These are phyloP conservation scores for Otolemur crassicaudatus DNA, from an alignment of 2,797 vertebrate species.

Conservation along the genomic window DNA sequence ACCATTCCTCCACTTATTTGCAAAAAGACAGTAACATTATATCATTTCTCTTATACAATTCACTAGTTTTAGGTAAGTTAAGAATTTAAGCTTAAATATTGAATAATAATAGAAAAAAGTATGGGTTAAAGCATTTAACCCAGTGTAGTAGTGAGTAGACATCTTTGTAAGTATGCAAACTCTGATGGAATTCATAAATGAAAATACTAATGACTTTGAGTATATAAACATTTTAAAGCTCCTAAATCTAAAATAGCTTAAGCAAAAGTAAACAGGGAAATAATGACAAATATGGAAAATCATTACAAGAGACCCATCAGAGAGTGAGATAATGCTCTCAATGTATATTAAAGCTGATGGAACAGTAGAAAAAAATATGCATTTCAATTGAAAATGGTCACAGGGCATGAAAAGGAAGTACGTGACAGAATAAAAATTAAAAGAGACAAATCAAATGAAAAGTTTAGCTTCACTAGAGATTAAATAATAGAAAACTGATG, in stretches of 20 bases:
- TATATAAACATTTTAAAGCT: background rate
- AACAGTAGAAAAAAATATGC: background rate
- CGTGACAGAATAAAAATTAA: background rate
- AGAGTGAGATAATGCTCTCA: background rate
- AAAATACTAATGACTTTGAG: conserved; percentile 19
- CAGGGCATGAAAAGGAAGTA: background rate
- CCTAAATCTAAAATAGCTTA: background rate
- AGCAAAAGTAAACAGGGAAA: background rate
- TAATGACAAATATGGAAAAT: background rate
- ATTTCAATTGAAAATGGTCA: background rate
- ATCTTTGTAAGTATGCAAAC: background rate
- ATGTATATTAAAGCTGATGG: background rate
- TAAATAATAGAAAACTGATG: background rate
- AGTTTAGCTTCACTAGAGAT: background rate
- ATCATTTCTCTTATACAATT: background rate
- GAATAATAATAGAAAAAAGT: background rate
- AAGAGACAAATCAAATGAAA: background rate
- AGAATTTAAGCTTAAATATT: conserved; percentile 12
- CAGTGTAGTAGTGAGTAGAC: background rate
- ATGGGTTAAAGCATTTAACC: background rate
- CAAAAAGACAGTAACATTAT: background rate
- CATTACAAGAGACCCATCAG: background rate
- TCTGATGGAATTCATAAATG: background rate
- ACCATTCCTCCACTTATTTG: background rate
- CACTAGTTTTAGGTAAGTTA: conserved; percentile 34